phyloP scores from a whole-genome alignment of 2,113 vertebrate species.

The Excalfactoria chinensis region DNA sequence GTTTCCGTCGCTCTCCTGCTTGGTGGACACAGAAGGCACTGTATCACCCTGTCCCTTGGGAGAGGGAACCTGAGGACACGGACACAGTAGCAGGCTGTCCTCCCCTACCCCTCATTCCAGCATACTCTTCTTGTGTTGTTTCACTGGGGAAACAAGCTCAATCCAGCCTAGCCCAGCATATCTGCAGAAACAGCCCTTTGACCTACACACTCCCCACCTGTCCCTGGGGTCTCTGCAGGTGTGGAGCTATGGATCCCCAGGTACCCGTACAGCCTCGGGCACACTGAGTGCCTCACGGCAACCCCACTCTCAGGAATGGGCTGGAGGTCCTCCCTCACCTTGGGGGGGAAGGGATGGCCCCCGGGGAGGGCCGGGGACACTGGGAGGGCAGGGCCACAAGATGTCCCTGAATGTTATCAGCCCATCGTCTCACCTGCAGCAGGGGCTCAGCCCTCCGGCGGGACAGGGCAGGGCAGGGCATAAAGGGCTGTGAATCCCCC shows the following conservation, averaged over 20 bases:
- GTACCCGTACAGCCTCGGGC: background rate
- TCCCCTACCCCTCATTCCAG: background rate
- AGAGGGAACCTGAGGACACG: background rate
- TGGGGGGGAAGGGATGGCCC: slow-evolving; percentile 18
- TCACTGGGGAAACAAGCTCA: background rate
- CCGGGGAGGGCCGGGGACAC: background rate
- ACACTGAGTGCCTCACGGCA: background rate
- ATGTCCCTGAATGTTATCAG: slow-evolving; percentile 60
- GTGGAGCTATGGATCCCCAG: background rate
- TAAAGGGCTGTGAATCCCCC: slow-evolving; percentile 40
- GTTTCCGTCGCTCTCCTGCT: background rate
- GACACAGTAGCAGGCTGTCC: background rate
- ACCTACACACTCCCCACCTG: background rate
- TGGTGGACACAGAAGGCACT: fast-evolving
- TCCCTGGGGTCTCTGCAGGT: fast-evolving
- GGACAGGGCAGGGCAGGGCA: background rate
- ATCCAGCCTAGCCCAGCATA: background rate
- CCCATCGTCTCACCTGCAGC: background rate
- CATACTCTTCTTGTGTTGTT: background rate
- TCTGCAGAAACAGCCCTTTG: slow-evolving; percentile 41
- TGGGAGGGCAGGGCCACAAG: slow-evolving; percentile 13
- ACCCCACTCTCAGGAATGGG: background rate
- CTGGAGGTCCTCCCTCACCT: background rate
- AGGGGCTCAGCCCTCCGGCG: background rate
- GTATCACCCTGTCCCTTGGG: background rate